A percentile compares a stretch with the other conserved stretches of the same genome.
These are phyloP conservation scores for Ephialtes manifestator DNA, from an alignment of 2,888 invertebrate species.

Conservation along the genomic window DNA sequence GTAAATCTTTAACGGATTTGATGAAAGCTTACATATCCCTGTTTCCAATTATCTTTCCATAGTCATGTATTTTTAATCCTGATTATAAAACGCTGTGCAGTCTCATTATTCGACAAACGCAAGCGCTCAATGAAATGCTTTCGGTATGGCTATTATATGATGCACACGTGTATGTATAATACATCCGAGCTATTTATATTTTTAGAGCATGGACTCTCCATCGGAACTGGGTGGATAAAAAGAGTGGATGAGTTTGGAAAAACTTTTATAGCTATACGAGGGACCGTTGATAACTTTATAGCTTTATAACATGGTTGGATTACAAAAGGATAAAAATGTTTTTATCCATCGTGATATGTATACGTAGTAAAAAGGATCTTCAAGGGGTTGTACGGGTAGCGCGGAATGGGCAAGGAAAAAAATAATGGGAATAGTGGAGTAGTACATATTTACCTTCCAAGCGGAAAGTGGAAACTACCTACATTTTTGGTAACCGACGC, in stretches of 20 bases:
- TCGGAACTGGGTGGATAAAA: slow-evolving; percentile 19
- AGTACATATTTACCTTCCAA: slow-evolving; percentile 52
- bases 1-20: slow-evolving; percentile 24
- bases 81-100: slow-evolving; percentile 31
- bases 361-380: slow-evolving; percentile 43
- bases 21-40: slow-evolving; percentile 17
- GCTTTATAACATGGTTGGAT: slow-evolving; percentile 60
- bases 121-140: slow-evolving; percentile 43
- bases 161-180: slow-evolving; percentile 11
- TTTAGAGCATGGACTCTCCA: slow-evolving; percentile 49
- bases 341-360: slow-evolving; percentile 17
- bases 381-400: slow-evolving; percentile 35
- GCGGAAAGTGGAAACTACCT: slow-evolving; percentile 46
- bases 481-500: slow-evolving; percentile 66
- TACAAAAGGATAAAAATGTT: slow-evolving; percentile 41
- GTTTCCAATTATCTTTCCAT: slow-evolving; percentile 52
- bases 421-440: slow-evolving; percentile 45
- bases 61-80: slow-evolving; percentile 7
- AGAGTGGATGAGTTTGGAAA: slow-evolving; percentile 21
- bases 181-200: slow-evolving; percentile 30
- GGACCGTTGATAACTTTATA: slow-evolving; percentile 59
- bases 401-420: slow-evolving; percentile 40
- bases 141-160: slow-evolving; percentile 26
- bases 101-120: slow-evolving; percentile 34
- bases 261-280: slow-evolving; percentile 44